A percentile compares a stretch with the other conserved stretches of the same genome.
These are phyloP conservation scores for Bacillus rossius DNA, from an alignment of 1,140 invertebrate genomes.

Conservation along the genomic window DNA sequence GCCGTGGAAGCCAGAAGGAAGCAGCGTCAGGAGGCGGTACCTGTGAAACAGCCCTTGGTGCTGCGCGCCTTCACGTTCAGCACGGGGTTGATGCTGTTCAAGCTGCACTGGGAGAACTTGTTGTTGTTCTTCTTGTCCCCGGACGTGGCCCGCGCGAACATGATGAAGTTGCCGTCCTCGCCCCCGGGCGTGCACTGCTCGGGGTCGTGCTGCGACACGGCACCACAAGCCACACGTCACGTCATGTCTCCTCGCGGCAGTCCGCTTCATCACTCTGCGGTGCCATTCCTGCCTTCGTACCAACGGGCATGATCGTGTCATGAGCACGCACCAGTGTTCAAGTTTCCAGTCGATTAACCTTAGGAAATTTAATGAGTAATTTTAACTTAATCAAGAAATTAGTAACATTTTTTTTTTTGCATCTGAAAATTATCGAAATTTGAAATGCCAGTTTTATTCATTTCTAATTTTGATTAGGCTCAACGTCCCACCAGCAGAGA, in stretches of 20 bases:
- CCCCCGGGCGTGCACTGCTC: conserved; percentile 86
- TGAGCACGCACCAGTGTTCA: neutral
- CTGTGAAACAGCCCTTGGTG: conserved; percentile 86
- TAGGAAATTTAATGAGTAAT: neutral
- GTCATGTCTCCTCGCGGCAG: neutral
- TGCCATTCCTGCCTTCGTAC: neutral
- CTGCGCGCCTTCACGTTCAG: conserved; percentile 88
- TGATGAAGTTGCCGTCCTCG: conserved; percentile 96
- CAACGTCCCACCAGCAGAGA: too few relatives aligned
- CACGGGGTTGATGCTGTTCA: conserved; percentile 92
- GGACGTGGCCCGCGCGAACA: conserved; percentile 94
- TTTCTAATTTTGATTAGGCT: too few relatives aligned
- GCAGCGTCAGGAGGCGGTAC: too few relatives aligned
- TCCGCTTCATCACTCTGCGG: neutral
- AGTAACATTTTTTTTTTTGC: too few relatives aligned
- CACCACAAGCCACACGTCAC: neutral
- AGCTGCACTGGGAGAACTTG: conserved; percentile 86
- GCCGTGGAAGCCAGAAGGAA: too few relatives aligned
- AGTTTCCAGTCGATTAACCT: neutral
- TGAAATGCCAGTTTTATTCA: too few relatives aligned
- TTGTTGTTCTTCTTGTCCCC: conserved; percentile 96
- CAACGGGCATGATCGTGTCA: neutral
- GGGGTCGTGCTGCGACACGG: conserved; percentile 80
- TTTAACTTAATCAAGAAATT: neutral
- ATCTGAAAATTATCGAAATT: too few relatives aligned